These are phyloP conservation scores for Chamaea fasciata DNA, from an alignment of 2,113 vertebrate genomes.

Conservation along the genomic window DNA sequence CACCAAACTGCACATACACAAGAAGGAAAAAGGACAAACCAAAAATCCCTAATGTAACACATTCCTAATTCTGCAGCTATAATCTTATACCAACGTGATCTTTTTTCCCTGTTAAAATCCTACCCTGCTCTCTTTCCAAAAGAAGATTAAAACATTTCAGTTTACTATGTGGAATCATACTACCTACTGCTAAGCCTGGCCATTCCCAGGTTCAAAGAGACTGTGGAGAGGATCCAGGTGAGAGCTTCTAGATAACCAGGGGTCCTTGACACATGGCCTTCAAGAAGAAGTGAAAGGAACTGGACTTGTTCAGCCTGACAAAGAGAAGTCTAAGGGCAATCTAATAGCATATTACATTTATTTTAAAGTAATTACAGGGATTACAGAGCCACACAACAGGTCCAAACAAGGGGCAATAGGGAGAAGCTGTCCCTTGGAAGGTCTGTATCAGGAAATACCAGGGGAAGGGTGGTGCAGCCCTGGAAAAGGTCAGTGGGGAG, in stretches of 20 bases:
- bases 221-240: neutral
- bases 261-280: neutral
- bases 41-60: neutral
- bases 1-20: neutral
- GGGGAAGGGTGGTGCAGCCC: neutral
- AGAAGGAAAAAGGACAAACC: neutral
- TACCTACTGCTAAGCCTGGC: neutral
- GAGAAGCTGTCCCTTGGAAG: neutral
- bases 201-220: neutral
- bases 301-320: neutral
- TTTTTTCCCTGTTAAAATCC: neutral
- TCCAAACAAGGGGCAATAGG: neutral
- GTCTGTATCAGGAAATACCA: neutral
- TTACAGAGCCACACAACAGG: neutral
- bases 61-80: neutral
- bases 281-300: neutral
- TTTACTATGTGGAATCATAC: neutral
- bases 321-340: neutral
- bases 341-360: neutral
- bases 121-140: neutral
- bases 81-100: accelerated
- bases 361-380: neutral
- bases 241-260: neutral
- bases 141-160: neutral
- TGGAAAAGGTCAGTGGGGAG: neutral